Percentiles rank a stretch among this genome's conserved stretches.
phyloP scores from a whole-genome alignment of 1,140 invertebrate genomes.

The Diprion similis region DNA sequence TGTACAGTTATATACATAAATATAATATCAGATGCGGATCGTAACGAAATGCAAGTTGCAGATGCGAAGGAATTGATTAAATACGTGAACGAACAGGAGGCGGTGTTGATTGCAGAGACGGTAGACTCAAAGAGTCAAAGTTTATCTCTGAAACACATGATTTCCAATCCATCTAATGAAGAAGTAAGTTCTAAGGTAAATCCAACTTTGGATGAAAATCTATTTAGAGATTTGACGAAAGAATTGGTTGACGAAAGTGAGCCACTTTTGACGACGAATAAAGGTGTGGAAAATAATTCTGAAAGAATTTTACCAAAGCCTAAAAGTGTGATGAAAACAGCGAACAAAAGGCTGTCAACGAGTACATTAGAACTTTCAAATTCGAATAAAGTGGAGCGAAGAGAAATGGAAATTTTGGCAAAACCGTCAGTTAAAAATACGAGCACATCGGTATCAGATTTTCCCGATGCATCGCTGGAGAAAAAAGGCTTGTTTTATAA shows the following conservation, averaged over 20 bases:
- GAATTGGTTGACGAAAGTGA: no score
- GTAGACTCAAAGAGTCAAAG: no score
- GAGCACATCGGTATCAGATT: slow-evolving; percentile 43
- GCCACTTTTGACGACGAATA: no score
- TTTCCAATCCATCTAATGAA: no score
- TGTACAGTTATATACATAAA: slow-evolving; percentile 38
- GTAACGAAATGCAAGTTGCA: slow-evolving; percentile 30
- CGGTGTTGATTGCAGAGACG: neutral
- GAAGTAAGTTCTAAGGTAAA: neutral
- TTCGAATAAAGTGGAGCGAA: slow-evolving; percentile 31
- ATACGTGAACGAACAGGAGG: slow-evolving; percentile 32
- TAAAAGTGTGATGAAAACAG: neutral
- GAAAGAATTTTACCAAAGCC: no score
- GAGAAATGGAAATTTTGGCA: slow-evolving; percentile 40
- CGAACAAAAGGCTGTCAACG: neutral
- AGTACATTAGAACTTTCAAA: neutral
- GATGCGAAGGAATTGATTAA: slow-evolving; percentile 38
- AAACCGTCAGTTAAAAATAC: slow-evolving; percentile 43
- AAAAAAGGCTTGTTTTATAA: neutral
- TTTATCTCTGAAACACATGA: no score
- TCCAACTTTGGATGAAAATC: neutral
- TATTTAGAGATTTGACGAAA: neutral
- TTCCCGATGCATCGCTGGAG: slow-evolving; percentile 20
- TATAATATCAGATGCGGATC: slow-evolving; percentile 33
- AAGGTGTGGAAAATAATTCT: no score